Evolutionary conservation across 2,797 vertebrate genomes (phyloP).

Genomic region (Pseudomugil tenellus): DNA sequence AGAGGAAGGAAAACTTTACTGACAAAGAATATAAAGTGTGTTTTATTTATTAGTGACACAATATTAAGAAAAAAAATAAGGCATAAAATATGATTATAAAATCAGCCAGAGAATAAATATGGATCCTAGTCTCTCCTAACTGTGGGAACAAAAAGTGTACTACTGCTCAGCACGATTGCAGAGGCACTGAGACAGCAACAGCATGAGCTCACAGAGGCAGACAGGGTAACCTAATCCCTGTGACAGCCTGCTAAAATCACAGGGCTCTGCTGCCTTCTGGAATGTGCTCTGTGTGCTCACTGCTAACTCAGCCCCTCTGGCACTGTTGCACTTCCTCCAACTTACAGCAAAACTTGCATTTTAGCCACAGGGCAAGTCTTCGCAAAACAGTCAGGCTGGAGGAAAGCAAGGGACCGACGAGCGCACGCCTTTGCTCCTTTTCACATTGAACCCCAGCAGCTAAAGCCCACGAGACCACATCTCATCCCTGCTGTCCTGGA

Average conservation of each 20-base stretch:
- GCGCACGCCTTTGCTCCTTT: constrained; percentile 9
- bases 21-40: too few relatives aligned
- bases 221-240: constrained; percentile 82
- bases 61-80: neutral
- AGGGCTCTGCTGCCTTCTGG: constrained; percentile 79
- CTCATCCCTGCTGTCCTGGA: constrained; percentile 71
- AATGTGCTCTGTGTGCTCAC: constrained; percentile 78
- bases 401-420: neutral
- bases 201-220: constrained; percentile 80
- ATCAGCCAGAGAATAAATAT: constrained; percentile 29
- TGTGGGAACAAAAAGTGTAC: constrained; percentile 40
- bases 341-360: constrained; percentile 64
- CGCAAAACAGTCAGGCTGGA: constrained; percentile 18
- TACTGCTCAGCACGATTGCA: constrained; percentile 47
- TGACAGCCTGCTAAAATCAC: constrained; percentile 84
- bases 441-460: constrained; percentile 30
- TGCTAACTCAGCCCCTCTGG: constrained; percentile 73
- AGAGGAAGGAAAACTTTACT: neutral
- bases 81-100: constrained; percentile 31
- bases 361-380: constrained; percentile 48
- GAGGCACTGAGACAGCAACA: constrained; percentile 67
- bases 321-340: constrained; percentile 68
- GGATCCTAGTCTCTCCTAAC: constrained; percentile 25
- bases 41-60: too few relatives aligned
- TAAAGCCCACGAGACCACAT: constrained; percentile 61